Evolutionary conservation across 2,113 vertebrate species (phyloP), one percentile per base, ranked within the genome.

Genomic region (Pangasianodon gigas): DNA sequence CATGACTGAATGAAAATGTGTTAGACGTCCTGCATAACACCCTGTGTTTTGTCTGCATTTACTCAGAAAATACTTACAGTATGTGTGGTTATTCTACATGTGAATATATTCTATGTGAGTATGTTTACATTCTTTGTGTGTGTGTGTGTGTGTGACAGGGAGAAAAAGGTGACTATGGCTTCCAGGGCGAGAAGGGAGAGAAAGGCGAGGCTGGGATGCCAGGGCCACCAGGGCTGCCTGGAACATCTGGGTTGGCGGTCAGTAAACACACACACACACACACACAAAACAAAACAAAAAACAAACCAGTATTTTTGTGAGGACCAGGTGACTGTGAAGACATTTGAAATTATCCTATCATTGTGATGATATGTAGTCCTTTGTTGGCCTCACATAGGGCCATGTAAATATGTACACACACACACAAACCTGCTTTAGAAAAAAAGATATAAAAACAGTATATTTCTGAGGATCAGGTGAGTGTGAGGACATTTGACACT

Each of bases 241-340:
- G 98, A 91, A 96, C 89, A 93, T 95, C 96, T 0, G 98, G 98
- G 80, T 90, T 93, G 41, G 92, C 94, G 93, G 98, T 99, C 94
- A 97, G 97, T 96, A 84, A 87, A 84, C 44, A 79, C 69, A 48
- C 41, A 19, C n/a, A 69, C 48, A 48, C 32, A 71, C 14, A 48
- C 79, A 44, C 69, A 82, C 16, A 56, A 77, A n/a, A 82, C 60
- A 65, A 4, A 29, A 7, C 10, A 5, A 67, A 6, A n/a, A 26
- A 67, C 62, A 24, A 19, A 60, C 58, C 4, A 18, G 19, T 58
- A 1, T 58, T 58, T 56, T 58, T 58, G 18, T 58, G 56, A 18
- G 56, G 18, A 58, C 56, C 56, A 21, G 56, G 56, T 21, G 58
- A 58, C 19, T 19, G 56, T 58, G 56, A 58, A 21, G 1, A 58